phyloP scores from a whole-genome alignment of 2,888 invertebrate species.

The Galeruca laticollis region DNA sequence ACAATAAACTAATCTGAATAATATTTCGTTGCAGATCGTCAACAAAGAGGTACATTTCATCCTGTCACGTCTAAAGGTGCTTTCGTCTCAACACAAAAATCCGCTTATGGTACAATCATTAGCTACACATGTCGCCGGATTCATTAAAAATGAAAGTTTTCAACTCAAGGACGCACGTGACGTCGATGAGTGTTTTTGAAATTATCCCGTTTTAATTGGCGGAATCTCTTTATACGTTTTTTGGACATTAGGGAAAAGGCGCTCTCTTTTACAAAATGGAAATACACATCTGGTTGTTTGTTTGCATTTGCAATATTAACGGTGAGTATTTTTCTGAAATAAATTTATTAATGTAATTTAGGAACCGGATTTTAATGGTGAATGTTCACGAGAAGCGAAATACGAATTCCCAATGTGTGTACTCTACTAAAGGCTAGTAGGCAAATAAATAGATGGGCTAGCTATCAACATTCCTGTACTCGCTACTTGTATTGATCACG shows the following conservation, averaged over 20 bases:
- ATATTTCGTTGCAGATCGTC: not conserved
- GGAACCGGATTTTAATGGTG: too few relatives aligned
- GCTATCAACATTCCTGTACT: too few relatives aligned
- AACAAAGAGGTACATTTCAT: not conserved
- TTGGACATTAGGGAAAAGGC: not conserved
- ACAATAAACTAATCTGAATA: too few relatives aligned
- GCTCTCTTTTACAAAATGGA: conserved; percentile 22
- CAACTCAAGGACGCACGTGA: conserved; percentile 14
- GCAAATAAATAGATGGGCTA: too few relatives aligned
- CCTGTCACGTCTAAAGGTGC: conserved; percentile 6
- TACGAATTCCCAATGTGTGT: too few relatives aligned
- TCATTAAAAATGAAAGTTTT: conserved; percentile 26
- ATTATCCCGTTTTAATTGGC: conserved; percentile 26
- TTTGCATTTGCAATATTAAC: conserved; percentile 27
- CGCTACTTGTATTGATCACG: too few relatives aligned
- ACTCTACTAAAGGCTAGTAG: too few relatives aligned
- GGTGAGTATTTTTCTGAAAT: conserved; percentile 10
- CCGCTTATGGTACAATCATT: conserved; percentile 14
- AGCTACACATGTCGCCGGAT: conserved; percentile 23
- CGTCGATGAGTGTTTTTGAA: conserved; percentile 26
- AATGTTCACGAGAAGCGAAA: too few relatives aligned
- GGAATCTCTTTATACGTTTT: conserved; percentile 6
- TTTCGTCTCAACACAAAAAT: not conserved
- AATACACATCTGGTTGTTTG: conserved; percentile 21
- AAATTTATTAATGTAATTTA: not conserved